Evolutionary conservation across 2,113 vertebrate species (phyloP).

Genomic region (Ceuthmochares aereus): DNA sequence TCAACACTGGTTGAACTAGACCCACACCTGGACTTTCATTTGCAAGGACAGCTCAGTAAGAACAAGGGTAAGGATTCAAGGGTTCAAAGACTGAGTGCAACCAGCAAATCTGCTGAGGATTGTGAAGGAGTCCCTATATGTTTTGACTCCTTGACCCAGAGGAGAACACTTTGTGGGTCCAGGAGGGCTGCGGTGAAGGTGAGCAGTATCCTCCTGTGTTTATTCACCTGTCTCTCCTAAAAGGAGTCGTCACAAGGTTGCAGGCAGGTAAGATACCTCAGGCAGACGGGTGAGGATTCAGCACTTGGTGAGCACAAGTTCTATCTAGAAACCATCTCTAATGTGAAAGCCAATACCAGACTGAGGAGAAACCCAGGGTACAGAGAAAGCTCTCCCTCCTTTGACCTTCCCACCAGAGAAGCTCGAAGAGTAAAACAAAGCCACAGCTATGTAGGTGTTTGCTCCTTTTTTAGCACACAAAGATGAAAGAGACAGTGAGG

Average conservation of each 20-base stretch:
- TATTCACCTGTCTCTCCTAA: not conserved
- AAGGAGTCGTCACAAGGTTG: accelerated
- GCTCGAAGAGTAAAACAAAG: not conserved
- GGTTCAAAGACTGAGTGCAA: not conserved
- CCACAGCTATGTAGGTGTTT: not conserved
- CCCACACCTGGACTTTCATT: not conserved
- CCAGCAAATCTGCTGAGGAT: not conserved
- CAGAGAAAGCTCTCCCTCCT: not conserved
- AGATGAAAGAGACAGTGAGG: not conserved
- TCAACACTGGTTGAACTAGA: not conserved
- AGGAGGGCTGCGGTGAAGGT: not conserved
- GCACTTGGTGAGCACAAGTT: not conserved
- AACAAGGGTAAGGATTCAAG: not conserved
- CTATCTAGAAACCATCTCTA: not conserved
- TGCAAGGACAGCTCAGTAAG: not conserved
- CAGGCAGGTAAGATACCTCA: not conserved
- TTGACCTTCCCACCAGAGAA: not conserved
- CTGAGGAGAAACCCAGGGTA: not conserved
- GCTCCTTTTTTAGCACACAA: not conserved
- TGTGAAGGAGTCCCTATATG: not conserved
- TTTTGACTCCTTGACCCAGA: not conserved
- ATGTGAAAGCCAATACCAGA: not conserved
- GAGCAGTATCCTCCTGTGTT: not conserved
- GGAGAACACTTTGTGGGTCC: not conserved
- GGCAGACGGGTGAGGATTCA: not conserved